Percentiles rank a stretch among this genome's conserved stretches.
phyloP scores from a whole-genome alignment of 1,140 invertebrate species.

The Oedothorax gibbosus region DNA sequence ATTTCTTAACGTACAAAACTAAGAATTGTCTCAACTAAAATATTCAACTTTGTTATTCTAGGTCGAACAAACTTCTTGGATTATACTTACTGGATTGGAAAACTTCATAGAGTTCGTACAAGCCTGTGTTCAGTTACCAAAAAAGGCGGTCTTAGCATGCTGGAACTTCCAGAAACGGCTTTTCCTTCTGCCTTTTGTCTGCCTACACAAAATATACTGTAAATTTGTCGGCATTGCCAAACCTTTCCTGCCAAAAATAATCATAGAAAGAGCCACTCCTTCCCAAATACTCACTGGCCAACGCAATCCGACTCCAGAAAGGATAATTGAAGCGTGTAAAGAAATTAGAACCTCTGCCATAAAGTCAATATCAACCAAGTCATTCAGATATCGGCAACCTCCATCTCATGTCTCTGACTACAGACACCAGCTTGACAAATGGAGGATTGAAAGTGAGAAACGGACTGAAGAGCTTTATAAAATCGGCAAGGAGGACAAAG shows the following conservation, averaged over 20 bases:
- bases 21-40: too few species aligned
- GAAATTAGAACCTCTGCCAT: neutral
- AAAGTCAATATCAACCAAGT: neutral
- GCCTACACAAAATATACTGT: neutral
- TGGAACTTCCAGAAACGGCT: conserved; percentile 14
- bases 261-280: neutral
- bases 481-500: conserved; percentile 7
- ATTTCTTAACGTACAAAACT: too few species aligned
- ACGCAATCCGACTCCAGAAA: neutral
- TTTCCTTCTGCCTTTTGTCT: conserved; percentile 8
- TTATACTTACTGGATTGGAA: conserved; percentile 1
- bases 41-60: neutral
- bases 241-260: neutral
- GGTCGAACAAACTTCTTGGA: neutral
- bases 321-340: neutral
- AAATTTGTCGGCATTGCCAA: neutral
- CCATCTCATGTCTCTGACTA: neutral
- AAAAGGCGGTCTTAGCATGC: neutral
- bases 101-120: neutral
- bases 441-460: conserved; percentile 20
- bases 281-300: conserved; percentile 11
- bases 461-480: conserved; percentile 21
- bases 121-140: conserved; percentile 29
- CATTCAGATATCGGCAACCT: neutral
- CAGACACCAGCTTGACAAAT: conserved; percentile 18